These are phyloP conservation scores for Cynodonichthys magdalenae DNA, from an alignment of 2,797 vertebrate genomes.

Conservation along the genomic window DNA sequence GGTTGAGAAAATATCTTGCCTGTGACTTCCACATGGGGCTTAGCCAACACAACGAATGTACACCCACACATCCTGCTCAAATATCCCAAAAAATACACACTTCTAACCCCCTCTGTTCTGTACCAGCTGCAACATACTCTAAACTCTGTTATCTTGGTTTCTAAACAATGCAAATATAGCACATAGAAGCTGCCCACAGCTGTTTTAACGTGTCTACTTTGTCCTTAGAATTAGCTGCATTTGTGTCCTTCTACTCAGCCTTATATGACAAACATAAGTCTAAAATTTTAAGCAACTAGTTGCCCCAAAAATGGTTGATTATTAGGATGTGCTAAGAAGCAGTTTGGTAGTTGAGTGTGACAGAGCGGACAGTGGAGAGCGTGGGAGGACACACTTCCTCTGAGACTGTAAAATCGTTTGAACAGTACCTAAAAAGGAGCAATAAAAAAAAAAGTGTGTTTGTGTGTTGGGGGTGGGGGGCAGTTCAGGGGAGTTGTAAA, in stretches of 20 bases:
- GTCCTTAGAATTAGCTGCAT: constrained; percentile 36
- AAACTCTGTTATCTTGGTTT: constrained; percentile 28
- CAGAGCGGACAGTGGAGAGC: constrained; percentile 59
- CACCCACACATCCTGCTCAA: constrained; percentile 61
- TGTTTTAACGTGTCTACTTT: constrained; percentile 41
- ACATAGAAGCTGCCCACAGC: constrained; percentile 40
- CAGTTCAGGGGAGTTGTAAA: constrained; percentile 60
- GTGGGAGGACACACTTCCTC: constrained; percentile 82
- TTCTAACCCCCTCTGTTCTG: constrained; percentile 34
- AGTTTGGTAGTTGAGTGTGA: constrained; percentile 57
- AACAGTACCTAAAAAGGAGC: constrained; percentile 55
- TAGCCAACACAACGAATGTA: constrained; percentile 50
- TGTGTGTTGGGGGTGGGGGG: constrained; percentile 4
- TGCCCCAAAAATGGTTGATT: constrained; percentile 33
- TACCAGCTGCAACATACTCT: constrained; percentile 40
- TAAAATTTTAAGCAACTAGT: constrained; percentile 16
- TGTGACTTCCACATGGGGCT: constrained; percentile 50
- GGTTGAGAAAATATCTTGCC: constrained; percentile 59
- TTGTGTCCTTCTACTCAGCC: constrained; percentile 24
- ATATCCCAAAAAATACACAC: constrained; percentile 57
- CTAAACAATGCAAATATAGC: constrained; percentile 27
- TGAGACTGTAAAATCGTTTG: constrained; percentile 77
- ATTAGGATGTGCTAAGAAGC: constrained; percentile 49
- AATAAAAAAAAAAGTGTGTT: constrained; percentile 31
- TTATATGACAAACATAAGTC: constrained; percentile 22